A percentile compares a stretch with the other conserved stretches of the same genome.
These are phyloP conservation scores for Myotis myotis DNA, from an alignment of 2,797 vertebrate species.

Conservation along the genomic window DNA sequence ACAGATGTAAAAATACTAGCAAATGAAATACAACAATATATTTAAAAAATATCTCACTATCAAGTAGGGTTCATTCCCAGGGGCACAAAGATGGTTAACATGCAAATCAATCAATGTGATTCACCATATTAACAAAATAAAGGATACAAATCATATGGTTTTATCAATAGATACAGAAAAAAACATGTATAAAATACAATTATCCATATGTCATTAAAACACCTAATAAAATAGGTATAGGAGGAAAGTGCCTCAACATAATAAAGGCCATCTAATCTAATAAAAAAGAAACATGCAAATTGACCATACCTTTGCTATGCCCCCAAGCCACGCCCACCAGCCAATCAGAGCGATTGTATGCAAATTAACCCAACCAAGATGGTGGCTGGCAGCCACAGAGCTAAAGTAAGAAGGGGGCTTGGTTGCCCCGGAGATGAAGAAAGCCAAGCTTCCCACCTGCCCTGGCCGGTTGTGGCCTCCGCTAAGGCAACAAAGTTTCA, in stretches of 20 bases:
- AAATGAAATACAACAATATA: neutral
- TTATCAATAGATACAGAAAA: neutral
- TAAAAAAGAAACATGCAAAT: too few relatives aligned
- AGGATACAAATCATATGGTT: neutral
- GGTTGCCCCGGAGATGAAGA: too few relatives aligned
- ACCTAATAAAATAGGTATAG: neutral
- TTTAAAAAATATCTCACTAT: neutral
- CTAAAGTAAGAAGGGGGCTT: too few relatives aligned
- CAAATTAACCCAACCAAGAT: too few relatives aligned
- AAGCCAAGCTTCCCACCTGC: too few relatives aligned
- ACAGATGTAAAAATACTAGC: neutral
- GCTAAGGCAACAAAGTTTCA: too few relatives aligned
- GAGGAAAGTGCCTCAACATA: neutral
- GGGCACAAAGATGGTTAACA: neutral
- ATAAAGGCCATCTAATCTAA: neutral
- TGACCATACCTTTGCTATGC: too few relatives aligned
- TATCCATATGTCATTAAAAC: neutral
- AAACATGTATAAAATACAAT: neutral
- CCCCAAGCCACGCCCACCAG: too few relatives aligned
- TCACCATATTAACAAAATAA: neutral
- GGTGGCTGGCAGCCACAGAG: too few relatives aligned
- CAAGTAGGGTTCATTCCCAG: neutral
- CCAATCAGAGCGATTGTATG: too few relatives aligned
- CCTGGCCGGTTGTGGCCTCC: too few relatives aligned
- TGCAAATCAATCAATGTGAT: neutral